phyloP scores from a whole-genome alignment of 2,888 invertebrate genomes.

The Digitonthophagus gazella region DNA sequence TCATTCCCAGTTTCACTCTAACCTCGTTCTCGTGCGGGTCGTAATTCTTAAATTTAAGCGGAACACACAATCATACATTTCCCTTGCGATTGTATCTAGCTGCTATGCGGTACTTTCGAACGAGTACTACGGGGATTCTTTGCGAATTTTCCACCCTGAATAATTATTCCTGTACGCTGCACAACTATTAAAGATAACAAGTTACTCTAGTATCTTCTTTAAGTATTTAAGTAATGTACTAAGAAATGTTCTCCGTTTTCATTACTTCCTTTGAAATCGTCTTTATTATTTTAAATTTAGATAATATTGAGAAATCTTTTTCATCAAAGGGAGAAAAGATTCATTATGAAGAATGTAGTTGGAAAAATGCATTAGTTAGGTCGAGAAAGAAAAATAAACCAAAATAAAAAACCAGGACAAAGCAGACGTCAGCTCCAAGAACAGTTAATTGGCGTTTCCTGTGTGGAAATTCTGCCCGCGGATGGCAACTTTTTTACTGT shows the following conservation, averaged over 20 bases:
- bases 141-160: background rate
- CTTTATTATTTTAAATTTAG: background rate
- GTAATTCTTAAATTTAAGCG: background rate
- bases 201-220: background rate
- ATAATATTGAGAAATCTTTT: too few species aligned
- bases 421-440: conserved; percentile 10
- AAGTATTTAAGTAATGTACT: background rate
- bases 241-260: background rate
- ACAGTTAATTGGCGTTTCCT: conserved; percentile 13
- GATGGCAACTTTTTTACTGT: conserved; percentile 1
- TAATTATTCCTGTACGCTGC: background rate
- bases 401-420: conserved; percentile 7
- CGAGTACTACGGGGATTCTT: background rate
- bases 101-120: background rate
- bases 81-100: background rate
- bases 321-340: background rate
- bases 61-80: background rate
- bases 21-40: background rate
- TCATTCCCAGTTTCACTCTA: background rate
- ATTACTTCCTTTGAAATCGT: background rate
- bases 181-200: background rate
- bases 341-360: background rate
- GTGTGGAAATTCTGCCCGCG: conserved; percentile 15
- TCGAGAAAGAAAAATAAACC: conserved; percentile 3
- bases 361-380: conserved; percentile 9